Conservation (phyloP, 2,888 invertebrate genomes). For the Acronicta alni region DNA sequence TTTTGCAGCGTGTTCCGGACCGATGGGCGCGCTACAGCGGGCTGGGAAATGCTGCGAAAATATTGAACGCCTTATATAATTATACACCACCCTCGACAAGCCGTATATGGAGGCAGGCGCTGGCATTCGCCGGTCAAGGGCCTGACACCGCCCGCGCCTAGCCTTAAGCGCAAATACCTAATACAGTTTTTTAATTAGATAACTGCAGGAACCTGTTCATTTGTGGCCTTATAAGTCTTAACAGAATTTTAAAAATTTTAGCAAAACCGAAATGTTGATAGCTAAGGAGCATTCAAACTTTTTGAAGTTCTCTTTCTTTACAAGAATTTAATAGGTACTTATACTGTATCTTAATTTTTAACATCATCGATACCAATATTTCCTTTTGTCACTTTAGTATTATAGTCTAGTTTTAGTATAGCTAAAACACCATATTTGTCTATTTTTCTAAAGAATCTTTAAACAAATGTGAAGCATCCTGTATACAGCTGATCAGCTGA, state of each 20-base stretch:
- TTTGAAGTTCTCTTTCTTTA: too few species aligned
- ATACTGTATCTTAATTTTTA: too few species aligned
- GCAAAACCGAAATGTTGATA: too few species aligned
- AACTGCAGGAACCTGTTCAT: neutral
- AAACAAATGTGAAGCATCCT: slow-evolving; percentile 17
- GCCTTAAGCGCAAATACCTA: slow-evolving; percentile 6
- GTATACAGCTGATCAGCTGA: slow-evolving; percentile 42
- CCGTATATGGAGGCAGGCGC: slow-evolving; percentile 56
- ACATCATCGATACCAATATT: too few species aligned
- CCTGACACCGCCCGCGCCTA: slow-evolving; percentile 32
- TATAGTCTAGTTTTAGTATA: too few species aligned
- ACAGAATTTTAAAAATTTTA: too few species aligned
- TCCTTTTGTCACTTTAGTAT: too few species aligned
- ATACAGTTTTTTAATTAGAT: slow-evolving; percentile 7
- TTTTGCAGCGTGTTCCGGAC: slow-evolving; percentile 79
- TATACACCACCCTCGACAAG: slow-evolving; percentile 54
- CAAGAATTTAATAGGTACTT: too few species aligned
- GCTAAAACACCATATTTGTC: too few species aligned
- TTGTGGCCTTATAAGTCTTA: neutral
- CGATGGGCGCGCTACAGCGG: slow-evolving; percentile 63
- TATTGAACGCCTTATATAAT: slow-evolving; percentile 55
- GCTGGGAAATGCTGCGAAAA: slow-evolving; percentile 80
- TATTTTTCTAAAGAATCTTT: too few species aligned
- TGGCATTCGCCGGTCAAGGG: slow-evolving; percentile 52
- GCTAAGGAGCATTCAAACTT: too few species aligned